These are phyloP conservation scores for Larimichthys crocea DNA, from an alignment of 2,113 vertebrate species.

Conservation along the genomic window DNA sequence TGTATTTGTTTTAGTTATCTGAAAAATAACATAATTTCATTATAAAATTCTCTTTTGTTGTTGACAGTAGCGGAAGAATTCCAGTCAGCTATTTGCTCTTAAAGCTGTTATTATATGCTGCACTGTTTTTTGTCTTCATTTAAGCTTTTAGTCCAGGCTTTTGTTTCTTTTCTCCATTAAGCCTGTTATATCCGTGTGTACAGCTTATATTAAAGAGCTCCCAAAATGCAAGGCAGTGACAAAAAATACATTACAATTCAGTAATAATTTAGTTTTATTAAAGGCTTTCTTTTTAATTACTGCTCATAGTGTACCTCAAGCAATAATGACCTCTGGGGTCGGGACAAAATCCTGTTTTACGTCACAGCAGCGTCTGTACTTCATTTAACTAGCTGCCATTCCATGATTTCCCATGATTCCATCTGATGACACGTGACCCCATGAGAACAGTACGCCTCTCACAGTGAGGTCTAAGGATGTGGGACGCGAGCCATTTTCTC, in stretches of 20 bases:
- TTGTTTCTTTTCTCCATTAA: not conserved
- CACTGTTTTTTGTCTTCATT: not conserved
- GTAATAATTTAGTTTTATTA: too few relatives aligned
- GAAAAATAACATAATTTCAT: constrained; percentile 2
- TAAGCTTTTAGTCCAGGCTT: constrained; percentile 12
- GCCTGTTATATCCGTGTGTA: not conserved
- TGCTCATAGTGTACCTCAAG: not conserved
- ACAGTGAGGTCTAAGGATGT: constrained; percentile 12
- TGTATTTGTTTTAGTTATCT: constrained; percentile 13
- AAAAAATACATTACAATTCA: not conserved
- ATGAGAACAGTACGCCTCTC: constrained; percentile 12
- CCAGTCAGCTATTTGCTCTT: not conserved
- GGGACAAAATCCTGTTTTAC: constrained; percentile 10
- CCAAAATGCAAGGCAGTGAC: too few relatives aligned
- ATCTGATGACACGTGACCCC: constrained; percentile 15
- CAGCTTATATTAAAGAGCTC: not conserved
- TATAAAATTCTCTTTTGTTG: constrained; percentile 4
- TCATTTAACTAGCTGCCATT: constrained; percentile 27
- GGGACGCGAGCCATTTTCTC: not conserved
- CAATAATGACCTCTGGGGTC: constrained; percentile 9
- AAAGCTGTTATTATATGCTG: not conserved
- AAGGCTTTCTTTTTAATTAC: not conserved
- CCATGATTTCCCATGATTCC: constrained; percentile 57
- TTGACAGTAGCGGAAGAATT: not conserved
- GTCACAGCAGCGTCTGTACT: constrained; percentile 59